Percentiles rank a stretch among this genome's conserved stretches.
These are phyloP conservation scores for Auanema sp. DNA, from an alignment of 2,888 invertebrate genomes.

Conservation along the genomic window DNA sequence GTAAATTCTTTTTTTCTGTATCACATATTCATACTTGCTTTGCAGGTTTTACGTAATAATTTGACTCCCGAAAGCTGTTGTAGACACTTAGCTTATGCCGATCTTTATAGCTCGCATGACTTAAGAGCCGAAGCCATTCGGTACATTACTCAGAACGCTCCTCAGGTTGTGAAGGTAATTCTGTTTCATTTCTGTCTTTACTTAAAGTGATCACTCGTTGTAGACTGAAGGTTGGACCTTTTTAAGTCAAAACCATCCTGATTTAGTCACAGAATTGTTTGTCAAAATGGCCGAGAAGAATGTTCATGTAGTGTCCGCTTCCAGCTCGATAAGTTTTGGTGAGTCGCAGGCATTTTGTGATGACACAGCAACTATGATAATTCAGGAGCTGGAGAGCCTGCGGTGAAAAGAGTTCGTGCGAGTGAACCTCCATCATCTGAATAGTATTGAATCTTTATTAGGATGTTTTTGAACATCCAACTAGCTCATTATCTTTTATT, in stretches of 20 bases:
- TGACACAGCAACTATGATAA: too few species aligned
- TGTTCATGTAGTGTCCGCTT: slow-evolving; percentile 1
- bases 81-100: slow-evolving; percentile 54
- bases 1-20: slow-evolving; percentile 32
- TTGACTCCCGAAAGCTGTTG: slow-evolving; percentile 56
- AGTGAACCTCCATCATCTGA: slow-evolving; percentile 12
- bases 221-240: slow-evolving; percentile 58
- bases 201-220: slow-evolving; percentile 13
- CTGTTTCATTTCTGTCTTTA: background rate
- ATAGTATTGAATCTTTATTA: background rate
- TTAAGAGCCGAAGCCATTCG: slow-evolving; percentile 58
- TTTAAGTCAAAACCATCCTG: slow-evolving; percentile 45
- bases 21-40: too few species aligned
- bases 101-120: slow-evolving; percentile 54
- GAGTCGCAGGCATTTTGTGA: background rate
- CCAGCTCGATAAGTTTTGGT: slow-evolving; percentile 3
- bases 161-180: slow-evolving; percentile 40
- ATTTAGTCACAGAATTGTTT: slow-evolving; percentile 54
- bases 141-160: slow-evolving; percentile 51
- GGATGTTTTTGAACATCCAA: slow-evolving; percentile 2
- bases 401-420: slow-evolving; percentile 12
- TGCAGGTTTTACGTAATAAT: slow-evolving; percentile 48
- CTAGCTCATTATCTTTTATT: background rate
- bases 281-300: slow-evolving; percentile 22
- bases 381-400: slow-evolving; percentile 11